Evolutionary conservation across 1,140 invertebrate genomes (phyloP), one percentile per base, ranked within the genome.

Genomic region (Solen grandis): DNA sequence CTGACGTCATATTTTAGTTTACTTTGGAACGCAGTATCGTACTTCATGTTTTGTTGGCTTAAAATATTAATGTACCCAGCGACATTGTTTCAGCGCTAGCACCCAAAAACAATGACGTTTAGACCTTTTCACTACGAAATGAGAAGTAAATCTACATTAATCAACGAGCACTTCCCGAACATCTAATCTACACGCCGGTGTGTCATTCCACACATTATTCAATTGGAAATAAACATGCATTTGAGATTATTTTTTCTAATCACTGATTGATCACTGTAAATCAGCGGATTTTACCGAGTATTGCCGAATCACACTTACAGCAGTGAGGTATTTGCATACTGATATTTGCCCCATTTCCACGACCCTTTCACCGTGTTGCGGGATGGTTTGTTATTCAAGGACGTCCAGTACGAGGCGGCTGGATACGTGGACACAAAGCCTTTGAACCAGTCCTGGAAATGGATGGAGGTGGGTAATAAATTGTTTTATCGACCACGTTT

Each of bases 321-420:
- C n/a, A 62, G 16, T 31, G 8, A 25, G 10, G 25, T 25, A 19
- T 36, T 41, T 31, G 46, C 41, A 10, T 19, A 52, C 14, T 27
- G 13, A 29, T 55, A 55, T 27, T 31, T 25, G 0, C 74, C 74
- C 74, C 74, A 77, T 54, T 36, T 66, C 74, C 74, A 77, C 14
- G 27, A 19, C 8, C 62, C 41, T 46, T 46, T 46, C 41, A 10
- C 8, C 8, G 41, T 46, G 27, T 68, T 22, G 62, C 74, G 25
- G 62, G 41, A 16, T 50, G n/a, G 5, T 57, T 66, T 14, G 19
- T 77, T 60, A 33, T 77, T 77, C 33, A 77, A 16, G 31, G 22
- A 38, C 19, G 63, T 66, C 74, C 74, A 77, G 52, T 77, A 77
- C 8, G 27, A 59, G 0, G 38, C 22, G 5, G 60, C 33, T 0